A percentile compares a stretch with the other conserved stretches of the same genome.
phyloP scores from a whole-genome alignment of 2,888 invertebrate genomes.

The Agonum fuliginosum region DNA sequence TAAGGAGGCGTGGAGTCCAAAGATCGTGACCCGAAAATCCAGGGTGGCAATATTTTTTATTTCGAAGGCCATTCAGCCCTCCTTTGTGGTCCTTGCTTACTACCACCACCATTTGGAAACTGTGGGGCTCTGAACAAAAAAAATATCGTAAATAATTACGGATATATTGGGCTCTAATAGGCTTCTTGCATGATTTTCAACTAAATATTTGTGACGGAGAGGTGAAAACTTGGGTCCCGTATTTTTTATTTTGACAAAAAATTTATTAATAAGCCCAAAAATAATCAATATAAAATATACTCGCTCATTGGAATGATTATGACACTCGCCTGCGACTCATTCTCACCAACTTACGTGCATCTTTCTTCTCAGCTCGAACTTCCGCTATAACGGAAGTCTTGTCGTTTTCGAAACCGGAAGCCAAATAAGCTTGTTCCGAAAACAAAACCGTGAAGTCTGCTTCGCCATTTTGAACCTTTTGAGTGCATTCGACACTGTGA shows the following conservation, averaged over 20 bases:
- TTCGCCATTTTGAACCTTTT: slow-evolving; percentile 74
- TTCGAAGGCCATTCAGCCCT: slow-evolving; percentile 74
- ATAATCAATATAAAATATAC: no score
- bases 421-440: slow-evolving; percentile 78
- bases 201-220: no score
- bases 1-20: slow-evolving; percentile 78
- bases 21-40: slow-evolving; percentile 75
- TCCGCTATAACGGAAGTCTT: slow-evolving; percentile 74
- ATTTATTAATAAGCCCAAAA: no score
- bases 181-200: no score
- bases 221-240: no score
- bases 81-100: slow-evolving; percentile 73
- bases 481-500: slow-evolving; percentile 78
- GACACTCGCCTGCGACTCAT: no score
- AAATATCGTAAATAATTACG: no score
- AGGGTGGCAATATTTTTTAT: slow-evolving; percentile 79
- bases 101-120: slow-evolving; percentile 79
- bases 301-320: no score
- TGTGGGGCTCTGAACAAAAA: slow-evolving; percentile 71
- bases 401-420: slow-evolving; percentile 68
- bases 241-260: no score
- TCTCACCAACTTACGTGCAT: neutral
- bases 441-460: slow-evolving; percentile 78
- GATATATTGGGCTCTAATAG: no score
- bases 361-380: slow-evolving; percentile 66